Evolutionary conservation across 2,797 vertebrate species (phyloP).

Genomic region (Dendrocincla fuliginosa): DNA sequence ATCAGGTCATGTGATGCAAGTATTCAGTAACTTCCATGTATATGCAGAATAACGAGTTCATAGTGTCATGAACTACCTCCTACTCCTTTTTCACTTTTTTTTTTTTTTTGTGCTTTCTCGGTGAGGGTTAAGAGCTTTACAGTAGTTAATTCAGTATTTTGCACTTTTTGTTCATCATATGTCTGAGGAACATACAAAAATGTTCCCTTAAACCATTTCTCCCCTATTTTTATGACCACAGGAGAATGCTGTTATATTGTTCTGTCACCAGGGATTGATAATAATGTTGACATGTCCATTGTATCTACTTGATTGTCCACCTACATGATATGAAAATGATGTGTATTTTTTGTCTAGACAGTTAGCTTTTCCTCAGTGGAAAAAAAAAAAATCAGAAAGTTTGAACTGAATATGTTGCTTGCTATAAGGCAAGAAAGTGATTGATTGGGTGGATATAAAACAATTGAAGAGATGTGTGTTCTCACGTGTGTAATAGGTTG

Average conservation of each 20-base stretch:
- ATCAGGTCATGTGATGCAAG: rapidly evolving
- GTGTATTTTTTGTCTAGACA: conserved; percentile 4
- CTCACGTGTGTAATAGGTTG: conserved; percentile 48
- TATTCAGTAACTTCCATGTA: not conserved
- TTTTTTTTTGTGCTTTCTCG: not conserved
- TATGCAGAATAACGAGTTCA: not conserved
- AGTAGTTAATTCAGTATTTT: not conserved
- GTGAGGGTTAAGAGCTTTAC: not conserved
- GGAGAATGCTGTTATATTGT: not conserved
- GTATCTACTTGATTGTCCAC: not conserved
- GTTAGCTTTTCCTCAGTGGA: not conserved
- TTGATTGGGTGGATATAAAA: conserved; percentile 31
- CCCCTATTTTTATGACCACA: not conserved
- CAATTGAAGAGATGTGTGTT: conserved; percentile 32
- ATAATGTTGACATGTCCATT: not conserved
- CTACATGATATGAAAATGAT: not conserved
- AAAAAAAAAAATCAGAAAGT: not conserved
- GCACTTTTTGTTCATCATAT: not conserved
- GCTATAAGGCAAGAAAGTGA: conserved; percentile 32
- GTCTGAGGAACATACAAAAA: not conserved
- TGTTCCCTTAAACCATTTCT: not conserved
- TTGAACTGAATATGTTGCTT: not conserved
- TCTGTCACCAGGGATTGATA: not conserved
- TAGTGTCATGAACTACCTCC: not conserved
- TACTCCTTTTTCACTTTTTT: not conserved